Percentiles rank a stretch among this genome's conserved stretches.
These are phyloP conservation scores for Alexandromys fortis DNA, from an alignment of 2,113 vertebrate genomes.

Conservation along the genomic window DNA sequence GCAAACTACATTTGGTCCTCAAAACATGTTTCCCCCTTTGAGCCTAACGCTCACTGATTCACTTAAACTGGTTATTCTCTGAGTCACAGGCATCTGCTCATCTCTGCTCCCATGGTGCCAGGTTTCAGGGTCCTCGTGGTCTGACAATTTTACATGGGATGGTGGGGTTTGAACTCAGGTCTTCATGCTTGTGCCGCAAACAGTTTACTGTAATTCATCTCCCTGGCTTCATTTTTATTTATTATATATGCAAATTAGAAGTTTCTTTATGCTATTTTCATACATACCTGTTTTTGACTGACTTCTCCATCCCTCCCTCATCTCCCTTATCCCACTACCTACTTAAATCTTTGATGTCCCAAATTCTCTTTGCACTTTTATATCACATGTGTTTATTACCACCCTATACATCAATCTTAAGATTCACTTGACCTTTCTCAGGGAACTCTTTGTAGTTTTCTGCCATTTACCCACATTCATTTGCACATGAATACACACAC, in stretches of 20 bases:
- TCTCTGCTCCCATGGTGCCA: background rate
- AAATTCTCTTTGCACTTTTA: background rate
- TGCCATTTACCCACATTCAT: background rate
- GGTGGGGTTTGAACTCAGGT: background rate
- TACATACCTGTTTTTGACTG: background rate
- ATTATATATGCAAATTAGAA: background rate
- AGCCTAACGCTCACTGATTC: background rate
- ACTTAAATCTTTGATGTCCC: background rate
- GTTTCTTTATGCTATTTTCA: background rate
- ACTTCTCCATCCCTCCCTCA: too few relatives aligned
- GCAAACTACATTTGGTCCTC: background rate
- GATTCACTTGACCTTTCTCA: background rate
- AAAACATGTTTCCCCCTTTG: background rate
- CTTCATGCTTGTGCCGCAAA: background rate
- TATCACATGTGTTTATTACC: background rate
- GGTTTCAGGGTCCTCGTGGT: background rate
- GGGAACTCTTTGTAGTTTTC: background rate
- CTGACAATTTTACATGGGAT: background rate
- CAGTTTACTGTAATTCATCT: background rate
- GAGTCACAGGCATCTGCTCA: background rate
- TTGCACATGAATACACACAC: background rate
- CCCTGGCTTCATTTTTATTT: background rate
- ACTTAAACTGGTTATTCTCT: too few relatives aligned
- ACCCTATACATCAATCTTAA: background rate
- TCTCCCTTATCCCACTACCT: too few relatives aligned